Percentiles rank a stretch among this genome's conserved stretches.
These are phyloP conservation scores for Drosophila nigromelanica DNA, from an alignment of 1,140 invertebrate species.

Conservation along the genomic window DNA sequence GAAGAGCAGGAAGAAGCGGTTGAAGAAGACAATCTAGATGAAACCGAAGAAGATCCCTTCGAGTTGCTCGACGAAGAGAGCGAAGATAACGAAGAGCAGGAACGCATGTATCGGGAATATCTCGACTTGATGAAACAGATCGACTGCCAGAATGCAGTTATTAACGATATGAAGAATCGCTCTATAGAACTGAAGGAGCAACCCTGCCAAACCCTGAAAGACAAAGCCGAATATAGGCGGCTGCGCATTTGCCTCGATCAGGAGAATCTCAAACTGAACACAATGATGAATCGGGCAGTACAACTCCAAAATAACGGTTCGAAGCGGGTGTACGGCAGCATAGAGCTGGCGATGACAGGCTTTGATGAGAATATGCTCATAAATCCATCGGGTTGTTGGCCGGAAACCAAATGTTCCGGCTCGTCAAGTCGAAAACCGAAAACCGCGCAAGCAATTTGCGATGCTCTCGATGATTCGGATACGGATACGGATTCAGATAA, in stretches of 20 bases:
- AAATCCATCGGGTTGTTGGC: background rate
- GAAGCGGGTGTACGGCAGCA: conserved; percentile 28
- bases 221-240: conserved; percentile 22
- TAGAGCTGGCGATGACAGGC: conserved; percentile 40
- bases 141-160: conserved; percentile 48
- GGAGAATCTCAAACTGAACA: conserved; percentile 40
- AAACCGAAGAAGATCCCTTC: conserved; percentile 42
- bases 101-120: conserved; percentile 54
- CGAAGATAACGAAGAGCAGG: conserved; percentile 50
- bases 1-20: conserved; percentile 11
- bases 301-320: conserved; percentile 61
- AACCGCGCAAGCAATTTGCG: conserved; percentile 26
- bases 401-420: background rate
- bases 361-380: conserved; percentile 16
- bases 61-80: conserved; percentile 38
- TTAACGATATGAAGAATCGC: conserved; percentile 34
- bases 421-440: background rate
- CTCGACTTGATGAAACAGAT: conserved; percentile 50
- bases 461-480: conserved; percentile 4
- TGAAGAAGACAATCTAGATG: conserved; percentile 1
- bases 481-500: conserved; percentile 14
- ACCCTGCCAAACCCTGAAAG: conserved; percentile 32
- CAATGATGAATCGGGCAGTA: conserved; percentile 50
- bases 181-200: conserved; percentile 1
- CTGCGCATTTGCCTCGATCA: conserved; percentile 40